phyloP scores from a whole-genome alignment of 2,113 vertebrate species.

The Ia io region DNA sequence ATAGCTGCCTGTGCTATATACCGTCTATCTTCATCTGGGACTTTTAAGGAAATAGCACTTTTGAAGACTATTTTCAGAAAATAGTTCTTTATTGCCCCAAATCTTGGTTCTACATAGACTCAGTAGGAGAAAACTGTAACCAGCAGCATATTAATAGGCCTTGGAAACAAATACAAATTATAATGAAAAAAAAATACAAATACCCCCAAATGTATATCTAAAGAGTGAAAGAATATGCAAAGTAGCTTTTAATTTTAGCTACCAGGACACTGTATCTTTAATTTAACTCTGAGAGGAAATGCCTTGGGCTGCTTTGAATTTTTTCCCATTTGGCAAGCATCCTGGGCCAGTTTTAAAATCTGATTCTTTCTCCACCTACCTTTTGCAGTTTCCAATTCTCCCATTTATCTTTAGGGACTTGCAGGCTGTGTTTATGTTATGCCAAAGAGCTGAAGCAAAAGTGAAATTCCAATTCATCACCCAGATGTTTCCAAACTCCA shows the following conservation, averaged over 20 bases:
- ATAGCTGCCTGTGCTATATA: conserved; percentile 56
- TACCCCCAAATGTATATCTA: conserved; percentile 70
- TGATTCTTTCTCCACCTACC: conserved; percentile 71
- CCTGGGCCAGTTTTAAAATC: conserved; percentile 60
- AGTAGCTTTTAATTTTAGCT: conserved; percentile 78
- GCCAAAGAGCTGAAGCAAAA: conserved; percentile 72
- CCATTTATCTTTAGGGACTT: conserved; percentile 65
- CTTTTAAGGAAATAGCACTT: conserved; percentile 67
- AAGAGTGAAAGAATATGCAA: conserved; percentile 75
- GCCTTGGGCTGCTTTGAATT: conserved; percentile 81
- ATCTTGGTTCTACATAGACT: conserved; percentile 59
- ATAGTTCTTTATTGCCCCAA: conserved; percentile 59
- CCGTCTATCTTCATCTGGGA: conserved; percentile 64
- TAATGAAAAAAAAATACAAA: conserved; percentile 38
- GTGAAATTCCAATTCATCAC: conserved; percentile 71
- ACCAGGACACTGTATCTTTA: conserved; percentile 78
- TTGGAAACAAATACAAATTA: conserved; percentile 73
- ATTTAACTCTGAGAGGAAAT: conserved; percentile 77
- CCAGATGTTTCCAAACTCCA: conserved; percentile 75
- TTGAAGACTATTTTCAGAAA: conserved; percentile 75
- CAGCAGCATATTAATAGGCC: conserved; percentile 61
- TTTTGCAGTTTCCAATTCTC: conserved; percentile 66
- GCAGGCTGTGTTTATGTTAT: conserved; percentile 72
- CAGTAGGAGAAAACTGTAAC: conserved; percentile 56
- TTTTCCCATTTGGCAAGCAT: conserved; percentile 78